These are phyloP conservation scores for Ylistrum balloti DNA, from an alignment of 1,140 invertebrate genomes.

Conservation along the genomic window DNA sequence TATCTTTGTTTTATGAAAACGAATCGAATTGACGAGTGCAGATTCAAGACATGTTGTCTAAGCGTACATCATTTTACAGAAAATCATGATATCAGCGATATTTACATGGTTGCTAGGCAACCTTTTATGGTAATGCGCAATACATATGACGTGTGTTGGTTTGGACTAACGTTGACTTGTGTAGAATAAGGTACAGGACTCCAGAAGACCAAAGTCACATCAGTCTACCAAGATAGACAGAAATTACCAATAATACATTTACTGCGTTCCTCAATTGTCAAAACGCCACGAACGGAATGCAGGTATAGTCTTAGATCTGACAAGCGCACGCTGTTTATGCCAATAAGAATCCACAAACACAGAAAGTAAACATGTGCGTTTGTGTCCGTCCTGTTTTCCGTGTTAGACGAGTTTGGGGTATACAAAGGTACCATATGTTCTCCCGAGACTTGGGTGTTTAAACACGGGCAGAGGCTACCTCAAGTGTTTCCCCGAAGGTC, in stretches of 20 bases:
- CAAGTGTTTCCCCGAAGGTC: constrained; percentile 20
- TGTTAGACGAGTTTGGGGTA: background rate
- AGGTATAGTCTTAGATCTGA: background rate
- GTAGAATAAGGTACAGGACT: background rate
- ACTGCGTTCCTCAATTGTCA: background rate
- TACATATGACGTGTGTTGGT: background rate
- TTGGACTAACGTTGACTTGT: background rate
- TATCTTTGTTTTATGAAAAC: background rate
- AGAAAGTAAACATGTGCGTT: constrained; percentile 12
- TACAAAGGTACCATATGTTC: background rate
- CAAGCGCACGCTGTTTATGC: background rate
- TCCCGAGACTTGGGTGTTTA: background rate
- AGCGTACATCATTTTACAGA: background rate
- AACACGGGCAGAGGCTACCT: constrained; percentile 22
- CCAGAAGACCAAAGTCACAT: background rate
- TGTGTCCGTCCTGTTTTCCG: constrained; percentile 2
- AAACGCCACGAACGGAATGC: background rate
- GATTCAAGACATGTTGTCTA: background rate
- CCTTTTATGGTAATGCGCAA: background rate
- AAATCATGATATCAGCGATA: constrained; percentile 20
- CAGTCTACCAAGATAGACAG: background rate
- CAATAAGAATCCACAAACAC: background rate
- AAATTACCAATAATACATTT: background rate
- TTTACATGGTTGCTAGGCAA: background rate
- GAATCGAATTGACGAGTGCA: background rate